Conservation (phyloP, 2,113 vertebrate genomes). For the Ptilorrhoa leucosticta region DNA sequence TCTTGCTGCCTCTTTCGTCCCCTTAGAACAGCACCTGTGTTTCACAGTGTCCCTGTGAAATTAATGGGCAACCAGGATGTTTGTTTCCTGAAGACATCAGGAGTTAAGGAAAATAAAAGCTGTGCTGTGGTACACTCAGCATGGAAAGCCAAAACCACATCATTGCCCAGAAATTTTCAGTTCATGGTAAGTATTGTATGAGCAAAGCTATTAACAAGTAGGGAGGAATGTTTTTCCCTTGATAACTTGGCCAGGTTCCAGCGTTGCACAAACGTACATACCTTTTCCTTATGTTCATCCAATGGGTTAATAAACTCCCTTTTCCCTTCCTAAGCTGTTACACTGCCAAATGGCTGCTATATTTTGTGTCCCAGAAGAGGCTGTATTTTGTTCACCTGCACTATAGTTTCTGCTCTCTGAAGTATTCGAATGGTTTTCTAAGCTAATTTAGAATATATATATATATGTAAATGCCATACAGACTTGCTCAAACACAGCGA, state of each 20-base stretch:
- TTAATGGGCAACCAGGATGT: neutral
- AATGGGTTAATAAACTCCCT: neutral
- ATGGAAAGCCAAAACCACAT: neutral
- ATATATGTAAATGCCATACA: neutral
- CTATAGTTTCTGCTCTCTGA: neutral
- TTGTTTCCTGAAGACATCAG: neutral
- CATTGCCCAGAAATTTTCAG: neutral
- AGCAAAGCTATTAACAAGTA: neutral
- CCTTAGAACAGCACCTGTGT: neutral
- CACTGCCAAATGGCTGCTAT: neutral
- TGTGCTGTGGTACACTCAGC: neutral
- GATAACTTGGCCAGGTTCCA: neutral
- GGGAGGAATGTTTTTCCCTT: neutral
- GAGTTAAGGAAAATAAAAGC: neutral
- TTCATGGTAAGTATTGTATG: neutral
- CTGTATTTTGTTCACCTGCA: neutral
- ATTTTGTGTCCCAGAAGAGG: neutral
- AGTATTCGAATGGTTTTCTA: neutral
- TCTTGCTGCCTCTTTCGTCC: neutral
- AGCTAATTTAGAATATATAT: neutral
- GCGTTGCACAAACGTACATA: neutral
- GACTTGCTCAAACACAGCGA: neutral
- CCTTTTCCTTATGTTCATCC: neutral
- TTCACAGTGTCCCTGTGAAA: neutral
- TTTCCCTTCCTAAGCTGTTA: neutral